Conservation (phyloP, 1,140 invertebrate genomes). For the Magallana gigas region DNA sequence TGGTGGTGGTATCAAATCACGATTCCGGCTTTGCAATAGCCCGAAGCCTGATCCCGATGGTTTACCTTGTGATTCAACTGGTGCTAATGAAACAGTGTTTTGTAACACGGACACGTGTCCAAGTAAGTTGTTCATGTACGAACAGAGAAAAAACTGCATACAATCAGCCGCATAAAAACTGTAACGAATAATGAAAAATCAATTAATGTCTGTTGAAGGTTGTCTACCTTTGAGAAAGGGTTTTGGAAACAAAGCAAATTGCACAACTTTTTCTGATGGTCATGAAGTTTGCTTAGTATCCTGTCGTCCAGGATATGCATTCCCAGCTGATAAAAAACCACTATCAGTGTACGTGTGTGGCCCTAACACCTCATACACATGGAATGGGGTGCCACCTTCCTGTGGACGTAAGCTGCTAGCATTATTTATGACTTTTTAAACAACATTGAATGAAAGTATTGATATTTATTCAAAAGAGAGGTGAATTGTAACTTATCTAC, state of each 20-base stretch:
- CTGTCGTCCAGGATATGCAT: background rate
- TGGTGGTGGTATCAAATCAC: constrained; percentile 24
- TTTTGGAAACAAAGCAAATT: background rate
- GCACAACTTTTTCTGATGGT: background rate
- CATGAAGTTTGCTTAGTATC: background rate
- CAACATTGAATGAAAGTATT: no score
- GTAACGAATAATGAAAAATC: background rate
- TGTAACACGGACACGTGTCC: constrained; percentile 43
- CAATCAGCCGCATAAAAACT: background rate
- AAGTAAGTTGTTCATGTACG: constrained; percentile 9
- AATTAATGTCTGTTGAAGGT: background rate
- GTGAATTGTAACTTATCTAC: background rate
- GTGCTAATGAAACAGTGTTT: background rate
- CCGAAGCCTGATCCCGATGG: constrained; percentile 42
- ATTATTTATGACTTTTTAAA: no score
- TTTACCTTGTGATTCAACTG: constrained; percentile 6
- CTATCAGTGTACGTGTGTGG: constrained; percentile 6
- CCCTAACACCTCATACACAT: background rate
- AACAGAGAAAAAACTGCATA: background rate
- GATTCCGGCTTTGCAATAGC: constrained; percentile 30
- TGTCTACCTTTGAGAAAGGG: background rate
- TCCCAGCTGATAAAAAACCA: background rate
- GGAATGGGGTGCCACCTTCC: background rate
- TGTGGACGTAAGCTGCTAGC: constrained; percentile 2
- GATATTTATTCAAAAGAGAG: no score